A percentile compares a stretch with the other conserved stretches of the same genome.
Conservation (phyloP, 1,140 invertebrate genomes). For the Euwallacea similis region DNA sequence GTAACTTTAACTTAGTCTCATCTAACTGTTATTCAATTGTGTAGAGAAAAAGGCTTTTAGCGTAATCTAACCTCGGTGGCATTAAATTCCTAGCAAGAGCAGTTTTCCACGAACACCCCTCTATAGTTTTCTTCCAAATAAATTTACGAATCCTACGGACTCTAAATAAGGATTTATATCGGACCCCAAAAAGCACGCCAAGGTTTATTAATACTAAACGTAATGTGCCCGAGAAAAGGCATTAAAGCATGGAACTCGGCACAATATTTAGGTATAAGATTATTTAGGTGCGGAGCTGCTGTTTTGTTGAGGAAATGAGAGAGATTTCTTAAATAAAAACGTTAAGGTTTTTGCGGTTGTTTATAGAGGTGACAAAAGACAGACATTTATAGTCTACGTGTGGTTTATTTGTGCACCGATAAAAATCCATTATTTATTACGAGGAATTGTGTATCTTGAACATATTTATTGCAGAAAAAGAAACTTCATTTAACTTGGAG, state of each 20-base stretch:
- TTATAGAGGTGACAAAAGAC: no score
- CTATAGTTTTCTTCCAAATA: conserved; percentile 18
- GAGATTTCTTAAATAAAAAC: no score
- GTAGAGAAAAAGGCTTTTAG: conserved; percentile 11
- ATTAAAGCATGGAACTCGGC: conserved; percentile 33
- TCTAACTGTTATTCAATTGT: no score
- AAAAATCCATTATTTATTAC: no score
- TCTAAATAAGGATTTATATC: conserved; percentile 27
- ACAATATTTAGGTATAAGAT: neutral
- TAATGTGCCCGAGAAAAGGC: conserved; percentile 8
- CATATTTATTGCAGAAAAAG: no score
- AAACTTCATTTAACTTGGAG: no score
- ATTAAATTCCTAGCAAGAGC: conserved; percentile 19
- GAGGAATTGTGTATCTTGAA: no score
- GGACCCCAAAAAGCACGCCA: conserved; percentile 5
- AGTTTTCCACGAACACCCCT: conserved; percentile 12
- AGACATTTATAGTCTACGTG: no score
- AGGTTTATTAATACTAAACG: conserved; percentile 22
- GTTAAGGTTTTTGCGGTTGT: no score
- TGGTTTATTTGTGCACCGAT: no score
- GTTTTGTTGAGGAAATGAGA: neutral
- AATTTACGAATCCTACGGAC: conserved; percentile 15
- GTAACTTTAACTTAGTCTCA: no score
- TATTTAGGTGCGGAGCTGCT: neutral
- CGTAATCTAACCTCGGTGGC: neutral